A percentile compares a stretch with the other conserved stretches of the same genome.
These are phyloP conservation scores for Bhutanitis thaidina DNA, from an alignment of 2,888 invertebrate species.

Conservation along the genomic window DNA sequence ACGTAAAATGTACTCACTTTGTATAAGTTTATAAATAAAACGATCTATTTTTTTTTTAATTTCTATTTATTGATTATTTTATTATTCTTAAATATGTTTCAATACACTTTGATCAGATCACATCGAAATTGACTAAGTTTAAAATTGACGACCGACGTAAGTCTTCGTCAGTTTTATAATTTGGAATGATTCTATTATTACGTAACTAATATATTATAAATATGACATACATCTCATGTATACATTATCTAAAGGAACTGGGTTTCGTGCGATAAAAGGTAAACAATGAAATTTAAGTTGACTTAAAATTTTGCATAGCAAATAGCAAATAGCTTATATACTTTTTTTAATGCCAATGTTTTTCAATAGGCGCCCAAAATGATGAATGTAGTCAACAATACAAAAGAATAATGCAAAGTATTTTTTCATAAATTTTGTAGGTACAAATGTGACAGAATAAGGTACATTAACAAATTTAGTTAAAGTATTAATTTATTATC, in stretches of 20 bases:
- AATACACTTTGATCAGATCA: slow-evolving; percentile 19
- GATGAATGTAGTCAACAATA: neutral
- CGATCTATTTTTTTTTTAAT: neutral
- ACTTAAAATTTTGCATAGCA: neutral
- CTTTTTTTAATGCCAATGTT: neutral
- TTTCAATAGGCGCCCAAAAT: neutral
- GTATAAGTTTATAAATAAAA: neutral
- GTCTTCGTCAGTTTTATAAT: neutral
- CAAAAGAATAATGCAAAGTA: neutral
- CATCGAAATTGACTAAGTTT: slow-evolving; percentile 16
- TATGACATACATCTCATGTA: neutral
- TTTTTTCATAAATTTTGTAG: neutral
- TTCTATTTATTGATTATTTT: neutral
- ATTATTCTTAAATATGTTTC: neutral
- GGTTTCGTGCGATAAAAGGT: slow-evolving; percentile 1
- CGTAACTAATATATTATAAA: slow-evolving; percentile 3
- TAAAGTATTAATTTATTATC: neutral
- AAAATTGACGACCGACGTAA: slow-evolving; percentile 8
- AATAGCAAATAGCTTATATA: neutral
- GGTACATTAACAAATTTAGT: neutral
- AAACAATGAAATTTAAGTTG: neutral
- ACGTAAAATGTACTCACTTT: too few relatives aligned
- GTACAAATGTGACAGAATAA: slow-evolving; percentile 3
- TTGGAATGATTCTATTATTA: slow-evolving; percentile 1
- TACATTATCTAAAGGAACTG: slow-evolving; percentile 14